Evolutionary conservation across 1,140 invertebrate genomes (phyloP), one percentile per base, ranked within the genome.

Genomic region (Pogonognathellus flavescens): DNA sequence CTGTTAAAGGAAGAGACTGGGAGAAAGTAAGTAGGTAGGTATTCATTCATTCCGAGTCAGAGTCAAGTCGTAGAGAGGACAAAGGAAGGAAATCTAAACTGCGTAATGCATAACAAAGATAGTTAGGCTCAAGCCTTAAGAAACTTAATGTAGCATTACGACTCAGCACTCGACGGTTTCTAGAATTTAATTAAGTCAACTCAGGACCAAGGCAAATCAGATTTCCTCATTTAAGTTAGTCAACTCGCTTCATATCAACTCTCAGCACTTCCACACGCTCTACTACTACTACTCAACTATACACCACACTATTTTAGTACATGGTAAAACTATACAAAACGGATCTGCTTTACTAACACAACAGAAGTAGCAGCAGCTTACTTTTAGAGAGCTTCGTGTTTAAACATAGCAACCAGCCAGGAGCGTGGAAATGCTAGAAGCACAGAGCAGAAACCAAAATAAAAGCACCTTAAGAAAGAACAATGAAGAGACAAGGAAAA

Each of bases 111-210:
- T 76, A 76, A 50, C 25, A 76, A 49, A 76, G 41, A 10, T 10
- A 76, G 60, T 18, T 66, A 76, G 16, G 41, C 41, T 76, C 31
- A 76, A 31, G 25, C 70, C 70, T 76, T 76, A 76, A 50, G 70
- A 76, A 76, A 76, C 25, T 76, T 76, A 76, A 76, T 76, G 70
- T 76, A 76, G 70, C 70, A 76, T 76, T 76, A 76, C 70, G 70
- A 76, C 31, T 76, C 31, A 50, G 70, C 70, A 76, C 70, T 76
- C 41, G 49, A 31, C 70, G 41, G 25, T 76, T 6, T 76, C 25
- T 76, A 49, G 41, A 76, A 76, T 76, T 76, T 76, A 76, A 76
- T 76, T 76, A 76, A 76, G 70, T 76, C 31, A 49, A 31, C 41
- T 6, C 5, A 49, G 31, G 70, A 76, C 41, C 41, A 49, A 76